A percentile compares a stretch with the other conserved stretches of the same genome.
Conservation (phyloP, 2,888 invertebrate genomes). For the Zygogramma bicolorata region DNA sequence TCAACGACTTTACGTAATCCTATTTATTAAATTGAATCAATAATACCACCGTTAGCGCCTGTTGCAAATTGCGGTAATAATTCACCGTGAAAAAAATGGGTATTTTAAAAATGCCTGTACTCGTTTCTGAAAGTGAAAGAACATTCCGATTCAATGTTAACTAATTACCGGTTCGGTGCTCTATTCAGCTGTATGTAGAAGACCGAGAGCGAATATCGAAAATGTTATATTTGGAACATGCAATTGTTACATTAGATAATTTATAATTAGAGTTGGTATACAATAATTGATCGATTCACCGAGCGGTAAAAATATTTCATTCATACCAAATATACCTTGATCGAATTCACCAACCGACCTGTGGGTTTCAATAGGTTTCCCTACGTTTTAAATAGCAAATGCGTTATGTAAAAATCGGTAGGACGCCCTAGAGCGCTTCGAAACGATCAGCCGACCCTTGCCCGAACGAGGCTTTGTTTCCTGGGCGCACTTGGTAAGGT, state of each 20-base stretch:
- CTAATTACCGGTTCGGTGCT: conserved; percentile 26
- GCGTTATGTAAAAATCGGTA: too few relatives aligned
- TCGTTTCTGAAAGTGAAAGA: conserved; percentile 39
- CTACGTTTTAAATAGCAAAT: too few relatives aligned
- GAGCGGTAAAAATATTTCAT: not conserved
- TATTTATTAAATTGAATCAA: conserved; percentile 23
- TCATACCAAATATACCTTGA: too few relatives aligned
- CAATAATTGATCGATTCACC: not conserved
- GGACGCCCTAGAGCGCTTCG: too few relatives aligned
- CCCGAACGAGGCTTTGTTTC: too few relatives aligned
- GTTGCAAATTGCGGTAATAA: conserved; percentile 26
- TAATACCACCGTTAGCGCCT: conserved; percentile 21
- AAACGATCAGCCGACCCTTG: too few relatives aligned
- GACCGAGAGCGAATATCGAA: not conserved
- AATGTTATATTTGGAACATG: not conserved
- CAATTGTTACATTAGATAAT: not conserved
- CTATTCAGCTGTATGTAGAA: not conserved
- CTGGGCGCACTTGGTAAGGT: too few relatives aligned
- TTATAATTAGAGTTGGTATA: not conserved
- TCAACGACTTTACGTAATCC: conserved; percentile 20
- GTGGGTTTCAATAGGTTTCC: too few relatives aligned
- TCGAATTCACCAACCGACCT: too few relatives aligned
- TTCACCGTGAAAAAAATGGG: conserved; percentile 22
- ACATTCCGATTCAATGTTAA: conserved; percentile 36
- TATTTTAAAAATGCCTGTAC: conserved; percentile 21